Evolutionary conservation across 2,797 vertebrate genomes (phyloP).

Genomic region (Coregonus ussuriensis): DNA sequence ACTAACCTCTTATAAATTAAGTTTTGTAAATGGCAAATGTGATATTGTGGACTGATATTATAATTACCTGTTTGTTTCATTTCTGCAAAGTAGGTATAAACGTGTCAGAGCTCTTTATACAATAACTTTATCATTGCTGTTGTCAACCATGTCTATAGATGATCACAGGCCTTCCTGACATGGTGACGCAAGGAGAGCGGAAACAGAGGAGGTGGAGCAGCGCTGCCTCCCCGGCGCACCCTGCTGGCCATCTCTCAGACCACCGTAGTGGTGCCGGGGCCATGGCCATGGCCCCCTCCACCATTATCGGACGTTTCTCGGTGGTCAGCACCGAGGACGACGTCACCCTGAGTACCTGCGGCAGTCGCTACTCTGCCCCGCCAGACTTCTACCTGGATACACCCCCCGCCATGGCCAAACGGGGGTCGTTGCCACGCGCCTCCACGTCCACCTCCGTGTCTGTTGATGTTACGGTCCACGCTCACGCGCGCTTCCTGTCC

Average conservation of each 20-base stretch:
- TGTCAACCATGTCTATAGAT: conserved; percentile 57
- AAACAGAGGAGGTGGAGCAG: conserved; percentile 78
- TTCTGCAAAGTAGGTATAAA: too few species aligned
- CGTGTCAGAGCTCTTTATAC: too few species aligned
- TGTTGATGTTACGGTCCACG: conserved; percentile 77
- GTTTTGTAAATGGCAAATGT: too few species aligned
- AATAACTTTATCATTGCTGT: too few species aligned
- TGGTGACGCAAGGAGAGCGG: conserved; percentile 67
- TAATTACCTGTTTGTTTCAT: too few species aligned
- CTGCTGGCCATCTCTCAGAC: conserved; percentile 53
- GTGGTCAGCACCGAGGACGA: conserved; percentile 89
- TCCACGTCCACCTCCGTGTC: conserved; percentile 84
- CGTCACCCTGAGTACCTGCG: conserved; percentile 77
- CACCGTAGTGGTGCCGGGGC: conserved; percentile 10
- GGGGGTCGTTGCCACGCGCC: conserved; percentile 74
- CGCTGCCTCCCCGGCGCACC: conserved; percentile 70
- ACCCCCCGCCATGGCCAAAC: conserved; percentile 77
- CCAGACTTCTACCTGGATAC: conserved; percentile 92
- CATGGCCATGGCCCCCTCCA: conserved; percentile 70
- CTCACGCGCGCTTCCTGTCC: conserved; percentile 80
- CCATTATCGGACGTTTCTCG: conserved; percentile 91
- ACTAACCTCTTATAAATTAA: too few species aligned
- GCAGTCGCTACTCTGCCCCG: conserved; percentile 90
- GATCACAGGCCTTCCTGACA: conserved; percentile 70
- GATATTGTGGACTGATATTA: too few species aligned